Conservation (phyloP, 2,888 invertebrate genomes). For the Sepiola atlantica region DNA sequence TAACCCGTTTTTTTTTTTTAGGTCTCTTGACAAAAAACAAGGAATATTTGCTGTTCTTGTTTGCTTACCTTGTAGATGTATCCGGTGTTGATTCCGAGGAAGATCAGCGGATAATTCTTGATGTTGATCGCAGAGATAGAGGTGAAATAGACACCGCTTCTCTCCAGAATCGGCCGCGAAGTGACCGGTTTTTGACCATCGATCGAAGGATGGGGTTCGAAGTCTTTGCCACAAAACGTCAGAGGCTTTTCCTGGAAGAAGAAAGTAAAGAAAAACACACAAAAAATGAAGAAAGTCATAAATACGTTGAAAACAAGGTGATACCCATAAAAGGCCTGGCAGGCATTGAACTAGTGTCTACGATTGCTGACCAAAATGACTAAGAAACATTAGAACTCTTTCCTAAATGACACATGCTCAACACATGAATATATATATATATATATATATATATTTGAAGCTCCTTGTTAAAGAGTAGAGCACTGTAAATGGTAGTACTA, state of each 20-base stretch:
- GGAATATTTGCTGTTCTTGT: too few species aligned
- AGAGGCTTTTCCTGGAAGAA: conserved; percentile 56
- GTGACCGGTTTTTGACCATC: conserved; percentile 93
- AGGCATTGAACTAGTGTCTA: background rate
- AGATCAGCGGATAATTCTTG: conserved; percentile 95
- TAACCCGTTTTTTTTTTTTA: too few species aligned
- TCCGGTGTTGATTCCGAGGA: conserved; percentile 92
- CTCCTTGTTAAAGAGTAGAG: too few species aligned
- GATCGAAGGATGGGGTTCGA: conserved; percentile 77
- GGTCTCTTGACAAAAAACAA: too few species aligned
- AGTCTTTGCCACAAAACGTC: conserved; percentile 60
- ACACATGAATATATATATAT: too few species aligned
- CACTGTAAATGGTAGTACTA: too few species aligned
- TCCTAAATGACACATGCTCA: too few species aligned
- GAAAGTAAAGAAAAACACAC: background rate
- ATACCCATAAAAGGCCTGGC: background rate
- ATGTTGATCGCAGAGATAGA: conserved; percentile 94
- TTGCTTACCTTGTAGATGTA: conserved; percentile 88
- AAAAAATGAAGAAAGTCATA: background rate
- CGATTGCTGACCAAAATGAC: too few species aligned
- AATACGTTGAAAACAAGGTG: background rate
- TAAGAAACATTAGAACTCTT: too few species aligned
- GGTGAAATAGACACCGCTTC: conserved; percentile 84
- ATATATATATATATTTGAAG: too few species aligned
- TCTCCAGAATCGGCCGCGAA: conserved; percentile 88